Evolutionary conservation across 2,888 invertebrate genomes (phyloP).

Genomic region (Parnassius mnemosyne): DNA sequence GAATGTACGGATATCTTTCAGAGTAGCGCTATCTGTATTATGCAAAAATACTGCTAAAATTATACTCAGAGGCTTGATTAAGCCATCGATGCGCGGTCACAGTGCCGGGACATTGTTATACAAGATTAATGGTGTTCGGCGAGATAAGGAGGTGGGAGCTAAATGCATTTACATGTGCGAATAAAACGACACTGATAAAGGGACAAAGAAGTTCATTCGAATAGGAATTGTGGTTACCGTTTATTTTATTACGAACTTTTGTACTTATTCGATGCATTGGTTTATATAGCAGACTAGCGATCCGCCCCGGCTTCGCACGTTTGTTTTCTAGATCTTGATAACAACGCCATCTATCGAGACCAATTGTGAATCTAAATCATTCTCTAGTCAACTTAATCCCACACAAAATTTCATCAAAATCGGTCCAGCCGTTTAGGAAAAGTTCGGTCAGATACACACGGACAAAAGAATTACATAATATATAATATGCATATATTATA

Average conservation of each 20-base stretch:
- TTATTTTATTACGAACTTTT: conserved; percentile 6
- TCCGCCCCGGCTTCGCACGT: too few relatives aligned
- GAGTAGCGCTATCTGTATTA: conserved; percentile 34
- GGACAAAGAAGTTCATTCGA: conserved; percentile 67
- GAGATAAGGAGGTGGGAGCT: conserved; percentile 75
- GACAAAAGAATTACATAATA: too few relatives aligned
- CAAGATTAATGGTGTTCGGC: conserved; percentile 76
- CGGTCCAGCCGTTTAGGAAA: too few relatives aligned
- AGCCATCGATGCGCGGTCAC: conserved; percentile 64
- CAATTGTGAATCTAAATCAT: too few relatives aligned
- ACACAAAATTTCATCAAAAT: too few relatives aligned
- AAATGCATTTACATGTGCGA: conserved; percentile 80
- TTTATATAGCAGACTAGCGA: too few relatives aligned
- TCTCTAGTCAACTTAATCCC: too few relatives aligned
- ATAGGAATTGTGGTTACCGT: conserved; percentile 48
- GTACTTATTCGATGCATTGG: too few relatives aligned
- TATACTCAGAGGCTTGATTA: conserved; percentile 61
- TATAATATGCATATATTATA: too few relatives aligned
- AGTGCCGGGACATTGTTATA: conserved; percentile 72
- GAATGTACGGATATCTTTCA: conserved; percentile 34
- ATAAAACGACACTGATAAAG: conserved; percentile 73
- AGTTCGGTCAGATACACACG: too few relatives aligned
- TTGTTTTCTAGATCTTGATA: too few relatives aligned
- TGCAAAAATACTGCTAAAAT: conserved; percentile 51
- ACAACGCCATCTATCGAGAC: too few relatives aligned